phyloP scores from a whole-genome alignment of 2,797 vertebrate genomes.

The Cyclura pinguis region DNA sequence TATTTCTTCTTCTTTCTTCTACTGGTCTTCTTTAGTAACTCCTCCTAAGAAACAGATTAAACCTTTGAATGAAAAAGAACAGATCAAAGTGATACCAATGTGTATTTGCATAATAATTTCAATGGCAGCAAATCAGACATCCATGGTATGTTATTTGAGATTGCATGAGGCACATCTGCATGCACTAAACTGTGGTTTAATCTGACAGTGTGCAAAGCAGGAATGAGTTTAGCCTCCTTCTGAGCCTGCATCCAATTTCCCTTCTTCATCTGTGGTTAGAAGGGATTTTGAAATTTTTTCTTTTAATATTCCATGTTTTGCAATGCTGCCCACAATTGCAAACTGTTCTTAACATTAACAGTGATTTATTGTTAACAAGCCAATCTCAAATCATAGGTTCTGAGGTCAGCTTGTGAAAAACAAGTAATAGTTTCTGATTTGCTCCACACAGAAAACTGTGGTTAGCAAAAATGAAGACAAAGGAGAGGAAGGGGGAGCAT shows the following conservation, averaged over 20 bases:
- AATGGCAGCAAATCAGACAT: neutral
- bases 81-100: neutral
- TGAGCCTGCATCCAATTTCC: neutral
- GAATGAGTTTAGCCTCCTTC: neutral
- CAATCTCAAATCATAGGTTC: neutral
- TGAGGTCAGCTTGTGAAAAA: constrained; percentile 3
- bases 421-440: neutral
- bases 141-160: neutral
- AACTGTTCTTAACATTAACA: neutral
- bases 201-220: neutral
- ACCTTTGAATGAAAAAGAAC: neutral
- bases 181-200: neutral
- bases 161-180: neutral
- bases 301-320: neutral
- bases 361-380: neutral
- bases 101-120: neutral
- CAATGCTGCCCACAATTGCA: neutral
- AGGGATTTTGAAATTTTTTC: neutral
- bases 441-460: neutral
- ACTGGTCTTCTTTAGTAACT: neutral
- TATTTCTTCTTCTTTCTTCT: neutral
- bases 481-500: neutral
- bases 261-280: neutral
- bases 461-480: neutral
- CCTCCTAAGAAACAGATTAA: neutral